phyloP scores from a whole-genome alignment of 2,113 vertebrate genomes.

The Xyrauchen texanus region DNA sequence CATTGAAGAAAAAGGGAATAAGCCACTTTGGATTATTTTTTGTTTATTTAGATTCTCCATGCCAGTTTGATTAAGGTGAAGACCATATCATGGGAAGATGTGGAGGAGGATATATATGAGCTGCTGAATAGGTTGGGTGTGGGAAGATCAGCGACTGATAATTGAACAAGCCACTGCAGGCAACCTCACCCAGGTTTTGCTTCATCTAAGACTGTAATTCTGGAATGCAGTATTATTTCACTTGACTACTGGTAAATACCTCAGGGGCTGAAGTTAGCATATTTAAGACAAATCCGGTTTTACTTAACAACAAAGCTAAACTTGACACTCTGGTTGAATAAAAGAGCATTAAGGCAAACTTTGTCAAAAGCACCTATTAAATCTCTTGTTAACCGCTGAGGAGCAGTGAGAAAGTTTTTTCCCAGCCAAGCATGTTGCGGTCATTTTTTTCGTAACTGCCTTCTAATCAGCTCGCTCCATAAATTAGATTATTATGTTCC shows the following conservation, averaged over 20 bases:
- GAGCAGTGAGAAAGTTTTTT: neutral
- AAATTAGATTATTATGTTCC: neutral
- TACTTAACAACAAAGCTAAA: constrained; percentile 9
- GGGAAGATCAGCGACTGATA: constrained; percentile 31
- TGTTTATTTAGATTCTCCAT: constrained; percentile 19
- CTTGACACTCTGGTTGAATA: constrained; percentile 16
- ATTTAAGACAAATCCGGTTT: neutral
- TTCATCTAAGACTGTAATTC: constrained; percentile 13
- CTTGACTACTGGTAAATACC: constrained; percentile 25
- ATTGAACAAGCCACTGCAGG: constrained; percentile 42
- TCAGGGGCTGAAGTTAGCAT: constrained; percentile 12
- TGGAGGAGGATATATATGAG: constrained; percentile 13
- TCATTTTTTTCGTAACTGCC: neutral
- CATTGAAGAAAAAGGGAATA: neutral
- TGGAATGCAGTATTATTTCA: constrained; percentile 36
- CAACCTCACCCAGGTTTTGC: constrained; percentile 1
- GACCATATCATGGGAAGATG: constrained; percentile 25
- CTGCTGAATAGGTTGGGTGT: constrained; percentile 25
- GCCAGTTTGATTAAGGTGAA: constrained; percentile 2
- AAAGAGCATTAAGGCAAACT: constrained; percentile 3
- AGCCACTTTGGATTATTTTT: constrained; percentile 13
- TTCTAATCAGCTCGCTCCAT: neutral
- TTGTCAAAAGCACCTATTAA: neutral
- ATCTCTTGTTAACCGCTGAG: neutral
- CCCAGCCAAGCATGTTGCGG: neutral